Conservation (phyloP, 2,113 vertebrate species). For the Neolamprologus cancellatus region DNA sequence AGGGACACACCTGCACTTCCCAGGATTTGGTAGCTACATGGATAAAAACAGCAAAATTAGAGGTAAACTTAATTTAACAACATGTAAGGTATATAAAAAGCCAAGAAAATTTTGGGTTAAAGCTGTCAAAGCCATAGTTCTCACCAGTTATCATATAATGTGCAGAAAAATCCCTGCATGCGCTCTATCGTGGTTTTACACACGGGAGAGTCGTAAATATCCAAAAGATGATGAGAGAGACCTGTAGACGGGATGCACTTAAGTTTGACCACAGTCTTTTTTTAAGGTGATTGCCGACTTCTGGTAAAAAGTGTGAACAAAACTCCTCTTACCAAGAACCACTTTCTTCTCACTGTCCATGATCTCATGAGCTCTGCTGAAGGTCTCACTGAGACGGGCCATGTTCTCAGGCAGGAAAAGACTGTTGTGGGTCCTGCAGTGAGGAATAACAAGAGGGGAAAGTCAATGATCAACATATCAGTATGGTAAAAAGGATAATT, state of each 20-base stretch:
- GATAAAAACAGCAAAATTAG: neutral
- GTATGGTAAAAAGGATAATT: neutral
- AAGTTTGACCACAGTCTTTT: neutral
- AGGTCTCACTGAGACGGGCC: constrained; percentile 82
- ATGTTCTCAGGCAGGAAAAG: constrained; percentile 86
- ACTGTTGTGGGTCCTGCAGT: constrained; percentile 79
- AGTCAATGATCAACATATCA: neutral
- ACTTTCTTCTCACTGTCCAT: constrained; percentile 86
- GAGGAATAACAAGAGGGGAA: neutral
- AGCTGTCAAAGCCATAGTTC: neutral
- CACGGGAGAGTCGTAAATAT: constrained; percentile 82
- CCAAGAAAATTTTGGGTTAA: neutral
- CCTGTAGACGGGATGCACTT: constrained; percentile 62
- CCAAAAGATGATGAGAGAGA: constrained; percentile 79
- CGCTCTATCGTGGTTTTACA: constrained; percentile 83
- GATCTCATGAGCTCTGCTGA: constrained; percentile 80
- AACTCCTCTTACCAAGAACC: constrained; percentile 79
- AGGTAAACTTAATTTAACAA: neutral
- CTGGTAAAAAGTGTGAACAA: too few relatives aligned
- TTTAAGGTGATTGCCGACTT: neutral
- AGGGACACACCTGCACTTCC: constrained; percentile 85
- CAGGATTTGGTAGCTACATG: constrained; percentile 81
- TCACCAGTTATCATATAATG: constrained; percentile 93
- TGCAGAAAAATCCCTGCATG: constrained; percentile 91
- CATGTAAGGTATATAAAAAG: neutral